Conservation (phyloP, 2,888 invertebrate species). For the Phyto melanocephala region DNA sequence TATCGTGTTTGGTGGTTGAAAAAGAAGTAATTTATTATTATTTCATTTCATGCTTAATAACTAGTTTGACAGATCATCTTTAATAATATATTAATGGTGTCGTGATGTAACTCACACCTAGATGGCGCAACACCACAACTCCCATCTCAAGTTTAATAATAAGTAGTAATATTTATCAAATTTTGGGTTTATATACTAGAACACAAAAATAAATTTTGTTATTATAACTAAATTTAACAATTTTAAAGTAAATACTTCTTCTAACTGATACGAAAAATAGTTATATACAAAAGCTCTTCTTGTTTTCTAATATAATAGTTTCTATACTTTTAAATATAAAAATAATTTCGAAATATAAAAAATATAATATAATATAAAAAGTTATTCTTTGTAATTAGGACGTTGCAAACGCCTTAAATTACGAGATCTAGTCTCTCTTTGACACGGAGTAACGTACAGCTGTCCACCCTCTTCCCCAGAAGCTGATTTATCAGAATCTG, state of each 20-base stretch:
- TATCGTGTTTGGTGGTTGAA: conserved; percentile 10
- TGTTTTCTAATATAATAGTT: too few species aligned
- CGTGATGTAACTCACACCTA: conserved; percentile 15
- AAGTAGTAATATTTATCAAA: conserved; percentile 12
- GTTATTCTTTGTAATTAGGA: conserved; percentile 20
- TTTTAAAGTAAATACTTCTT: conserved; percentile 4
- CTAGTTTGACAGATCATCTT: conserved; percentile 17
- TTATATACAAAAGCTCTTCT: neutral
- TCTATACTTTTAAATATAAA: neutral
- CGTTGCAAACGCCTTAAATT: conserved; percentile 15
- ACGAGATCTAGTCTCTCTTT: conserved; percentile 1
- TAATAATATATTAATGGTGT: conserved; percentile 11
- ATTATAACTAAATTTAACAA: neutral
- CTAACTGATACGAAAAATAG: conserved; percentile 3
- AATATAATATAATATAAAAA: neutral
- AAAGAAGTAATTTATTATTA: conserved; percentile 5
- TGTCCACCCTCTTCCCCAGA: neutral
- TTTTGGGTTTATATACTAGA: neutral
- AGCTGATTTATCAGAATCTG: neutral
- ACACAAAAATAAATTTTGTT: neutral
- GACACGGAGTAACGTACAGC: neutral
- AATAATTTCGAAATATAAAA: conserved; percentile 6
- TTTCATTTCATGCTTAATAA: conserved; percentile 5
- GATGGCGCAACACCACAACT: conserved; percentile 2
- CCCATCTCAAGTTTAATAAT: neutral